These are phyloP conservation scores for Mimachlamys varia DNA, from an alignment of 2,888 invertebrate species.

Conservation along the genomic window DNA sequence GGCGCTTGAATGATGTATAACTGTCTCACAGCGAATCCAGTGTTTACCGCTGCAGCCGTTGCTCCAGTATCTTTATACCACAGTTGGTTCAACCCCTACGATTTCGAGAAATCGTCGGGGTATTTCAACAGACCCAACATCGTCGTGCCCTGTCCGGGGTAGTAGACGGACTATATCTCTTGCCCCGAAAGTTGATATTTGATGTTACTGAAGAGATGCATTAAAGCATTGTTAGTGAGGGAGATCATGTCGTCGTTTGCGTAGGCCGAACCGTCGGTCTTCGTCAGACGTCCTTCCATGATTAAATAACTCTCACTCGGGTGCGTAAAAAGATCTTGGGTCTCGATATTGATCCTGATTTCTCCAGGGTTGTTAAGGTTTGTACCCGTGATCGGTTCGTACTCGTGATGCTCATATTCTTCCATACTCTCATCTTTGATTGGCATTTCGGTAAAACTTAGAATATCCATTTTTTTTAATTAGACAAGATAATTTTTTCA, in stretches of 20 bases:
- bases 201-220: slow-evolving; percentile 50
- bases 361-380: slow-evolving; percentile 52
- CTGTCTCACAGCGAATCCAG: no score
- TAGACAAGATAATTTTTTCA: no score
- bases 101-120: slow-evolving; percentile 47
- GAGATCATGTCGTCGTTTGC: slow-evolving; percentile 44
- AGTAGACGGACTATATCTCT: slow-evolving; percentile 46
- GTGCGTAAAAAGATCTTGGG: slow-evolving; percentile 50
- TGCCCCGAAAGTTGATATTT: slow-evolving; percentile 50
- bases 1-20: slow-evolving; percentile 18
- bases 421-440: slow-evolving; percentile 51
- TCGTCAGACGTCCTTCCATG: slow-evolving; percentile 47
- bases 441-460: slow-evolving; percentile 50
- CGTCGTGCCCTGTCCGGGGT: slow-evolving; percentile 44
- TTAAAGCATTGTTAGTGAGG: slow-evolving; percentile 39
- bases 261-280: slow-evolving; percentile 46
- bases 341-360: slow-evolving; percentile 50
- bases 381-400: slow-evolving; percentile 50
- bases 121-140: slow-evolving; percentile 42
- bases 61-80: slow-evolving; percentile 48
- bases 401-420: slow-evolving; percentile 50
- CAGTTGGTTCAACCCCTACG: slow-evolving; percentile 43
- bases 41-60: not conserved
- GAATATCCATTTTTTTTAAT: slow-evolving; percentile 47
- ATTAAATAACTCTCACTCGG: slow-evolving; percentile 49